Percentiles rank a stretch among this genome's conserved stretches.
Evolutionary conservation across 2,113 vertebrate species (phyloP).

Genomic region (Neoarius graeffei): DNA sequence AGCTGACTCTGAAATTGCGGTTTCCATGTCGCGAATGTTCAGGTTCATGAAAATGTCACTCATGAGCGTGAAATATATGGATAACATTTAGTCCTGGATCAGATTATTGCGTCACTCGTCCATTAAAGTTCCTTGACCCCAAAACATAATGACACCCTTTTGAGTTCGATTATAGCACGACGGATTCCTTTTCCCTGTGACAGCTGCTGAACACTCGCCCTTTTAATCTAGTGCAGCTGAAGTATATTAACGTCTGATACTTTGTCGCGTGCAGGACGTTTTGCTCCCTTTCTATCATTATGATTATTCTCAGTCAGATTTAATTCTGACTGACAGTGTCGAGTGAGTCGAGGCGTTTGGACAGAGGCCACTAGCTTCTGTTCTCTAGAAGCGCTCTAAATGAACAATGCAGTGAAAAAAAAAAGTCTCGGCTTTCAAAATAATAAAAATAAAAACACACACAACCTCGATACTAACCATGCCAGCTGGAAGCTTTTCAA

Average conservation of each 20-base stretch:
- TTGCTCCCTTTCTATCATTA: not conserved
- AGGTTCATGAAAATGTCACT: not conserved
- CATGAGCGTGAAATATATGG: not conserved
- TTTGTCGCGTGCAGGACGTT: not conserved
- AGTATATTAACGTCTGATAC: not conserved
- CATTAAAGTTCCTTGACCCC: not conserved
- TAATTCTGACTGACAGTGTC: not conserved
- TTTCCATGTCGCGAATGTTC: not conserved
- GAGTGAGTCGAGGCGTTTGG: not conserved
- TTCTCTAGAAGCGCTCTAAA: not conserved
- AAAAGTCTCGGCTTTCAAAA: not conserved
- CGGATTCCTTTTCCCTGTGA: not conserved
- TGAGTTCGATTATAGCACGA: not conserved
- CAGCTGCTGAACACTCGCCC: conserved; percentile 7
- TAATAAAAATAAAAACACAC: not conserved
- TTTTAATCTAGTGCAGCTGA: conserved; percentile 15
- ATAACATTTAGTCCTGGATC: not conserved
- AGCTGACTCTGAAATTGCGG: not conserved
- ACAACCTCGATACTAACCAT: not conserved
- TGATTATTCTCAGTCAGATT: not conserved
- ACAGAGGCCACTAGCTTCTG: not conserved
- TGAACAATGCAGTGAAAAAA: not conserved
- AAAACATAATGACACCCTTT: not conserved
- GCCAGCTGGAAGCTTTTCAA: conserved; percentile 25
- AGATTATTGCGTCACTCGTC: not conserved